Base-by-base conservation (phyloP, 2,888 invertebrate species). In the Lordiphosa andalusiaca region DNA sequence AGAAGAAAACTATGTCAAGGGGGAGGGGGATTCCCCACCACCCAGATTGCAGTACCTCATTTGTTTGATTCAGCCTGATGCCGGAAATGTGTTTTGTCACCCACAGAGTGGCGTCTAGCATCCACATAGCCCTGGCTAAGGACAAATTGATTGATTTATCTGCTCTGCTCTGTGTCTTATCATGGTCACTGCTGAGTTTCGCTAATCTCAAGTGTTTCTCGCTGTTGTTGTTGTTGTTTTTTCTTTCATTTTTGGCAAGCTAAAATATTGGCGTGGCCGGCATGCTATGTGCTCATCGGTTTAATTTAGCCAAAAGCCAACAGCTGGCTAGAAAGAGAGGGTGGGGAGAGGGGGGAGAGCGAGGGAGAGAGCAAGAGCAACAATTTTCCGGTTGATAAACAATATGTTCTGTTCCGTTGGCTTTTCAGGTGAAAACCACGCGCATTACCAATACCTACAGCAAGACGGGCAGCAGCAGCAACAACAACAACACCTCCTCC, bases 341-440 rank as follows among this genome's bases (percentile, higher is more conserved):
- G 12, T n/a, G n/a, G 19, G 36, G 13, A 13, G 36, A 12, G 48
- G 36, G 16, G 48, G n/a, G 23, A 16, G 36, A 37, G 16, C 16
- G 1, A 16, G 16, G 2, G 16, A 1, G 2, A 38, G 23, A 37
- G 13, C 21, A 10, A 12, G 49, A 37, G 41, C 25, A 25, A 25
- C 25, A 37, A 53, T 61, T 71, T 64, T 66, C 69, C 75, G 66
- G 53, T 73, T 81, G 49, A 81, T 81, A 84, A 76, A 83, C 76
- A 82, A 74, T 37, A 42, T 53, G 10, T 52, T 41, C 13, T 38
- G 10, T 44, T 49, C 53, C 23, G 10, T 61, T 53, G 68, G 39
- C 19, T 50, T 73, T 85, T 25, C 87, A 92, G 92, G 91, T 92
- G 86, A 90, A 91, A 86, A 89, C 88, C 70, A 90, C 90, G 62